A percentile compares a stretch with the other conserved stretches of the same genome.
Conservation (phyloP, 2,113 vertebrate species). For the human (Homo sapiens) region DNA sequence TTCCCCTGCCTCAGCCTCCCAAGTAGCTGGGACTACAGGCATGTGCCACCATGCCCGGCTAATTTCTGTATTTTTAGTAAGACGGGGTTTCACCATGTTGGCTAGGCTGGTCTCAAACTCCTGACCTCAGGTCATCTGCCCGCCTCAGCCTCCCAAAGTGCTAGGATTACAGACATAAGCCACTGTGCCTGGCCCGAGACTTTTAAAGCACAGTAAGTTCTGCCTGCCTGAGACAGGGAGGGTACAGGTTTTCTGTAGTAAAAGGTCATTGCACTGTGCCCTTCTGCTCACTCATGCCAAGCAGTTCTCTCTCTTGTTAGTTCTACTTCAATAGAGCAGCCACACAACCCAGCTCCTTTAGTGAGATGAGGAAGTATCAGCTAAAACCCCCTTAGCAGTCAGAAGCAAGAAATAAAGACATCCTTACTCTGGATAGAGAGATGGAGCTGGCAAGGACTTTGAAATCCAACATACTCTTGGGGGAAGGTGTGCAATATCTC, state of each 20-base stretch:
- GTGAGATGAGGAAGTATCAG: not conserved
- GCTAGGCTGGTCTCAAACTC: too few relatives aligned
- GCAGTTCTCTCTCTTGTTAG: too few relatives aligned
- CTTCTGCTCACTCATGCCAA: not conserved
- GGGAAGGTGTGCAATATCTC: not conserved
- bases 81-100: too few relatives aligned
- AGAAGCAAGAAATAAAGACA: not conserved
- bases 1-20: too few relatives aligned
- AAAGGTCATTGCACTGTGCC: fast-evolving
- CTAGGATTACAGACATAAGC: too few relatives aligned
- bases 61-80: too few relatives aligned
- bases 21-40: too few relatives aligned
- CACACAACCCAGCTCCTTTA: not conserved
- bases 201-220: not conserved
- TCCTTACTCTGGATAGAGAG: not conserved
- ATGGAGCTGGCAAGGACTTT: not conserved
- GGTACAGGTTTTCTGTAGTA: not conserved
- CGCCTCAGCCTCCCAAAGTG: too few relatives aligned
- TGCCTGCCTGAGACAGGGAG: too few relatives aligned
- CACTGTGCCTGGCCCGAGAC: too few relatives aligned
- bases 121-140: too few relatives aligned
- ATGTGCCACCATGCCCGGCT: too few relatives aligned
- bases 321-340: not conserved
- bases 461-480: not conserved
- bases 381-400: not conserved